phyloP scores from a whole-genome alignment of 2,113 vertebrate genomes.

The Mustela nigripes region DNA sequence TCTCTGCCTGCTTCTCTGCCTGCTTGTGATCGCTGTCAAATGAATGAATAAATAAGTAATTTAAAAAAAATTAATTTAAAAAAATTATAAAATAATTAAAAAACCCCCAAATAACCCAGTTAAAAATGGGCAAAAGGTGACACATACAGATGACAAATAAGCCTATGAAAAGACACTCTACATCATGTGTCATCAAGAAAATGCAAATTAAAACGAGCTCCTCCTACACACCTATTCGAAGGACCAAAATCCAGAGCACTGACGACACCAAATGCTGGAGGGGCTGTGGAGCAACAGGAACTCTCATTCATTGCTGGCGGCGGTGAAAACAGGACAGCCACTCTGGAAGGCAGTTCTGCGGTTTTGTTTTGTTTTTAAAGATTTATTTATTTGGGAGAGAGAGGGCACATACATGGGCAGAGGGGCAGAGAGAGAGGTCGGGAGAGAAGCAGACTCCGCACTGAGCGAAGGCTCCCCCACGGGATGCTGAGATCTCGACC shows the following conservation, averaged over 20 bases:
- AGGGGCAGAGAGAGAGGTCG: too few species aligned
- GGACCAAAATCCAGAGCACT: not conserved
- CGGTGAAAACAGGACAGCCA: fast-evolving
- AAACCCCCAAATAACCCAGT: not conserved
- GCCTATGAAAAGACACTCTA: not conserved
- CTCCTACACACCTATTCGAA: not conserved
- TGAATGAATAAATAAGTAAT: too few species aligned
- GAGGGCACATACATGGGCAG: too few species aligned
- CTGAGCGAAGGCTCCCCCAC: not conserved
- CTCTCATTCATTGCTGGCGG: fast-evolving
- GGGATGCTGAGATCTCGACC: not conserved
- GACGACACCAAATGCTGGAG: fast-evolving
- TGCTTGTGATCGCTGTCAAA: too few species aligned
- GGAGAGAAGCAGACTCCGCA: not conserved
- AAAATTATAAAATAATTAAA: not conserved
- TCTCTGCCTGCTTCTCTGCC: too few species aligned
- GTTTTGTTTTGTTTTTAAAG: not conserved
- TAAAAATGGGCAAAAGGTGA: not conserved
- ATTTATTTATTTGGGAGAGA: not conserved
- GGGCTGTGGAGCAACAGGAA: not conserved
- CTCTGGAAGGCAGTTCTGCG: not conserved
- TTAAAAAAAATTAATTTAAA: not conserved
- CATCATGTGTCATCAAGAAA: not conserved
- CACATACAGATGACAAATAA: not conserved
- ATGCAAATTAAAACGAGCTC: not conserved